Base-by-base conservation (phyloP, 2,113 vertebrate genomes). In the Chlamydotis undulata region DNA sequence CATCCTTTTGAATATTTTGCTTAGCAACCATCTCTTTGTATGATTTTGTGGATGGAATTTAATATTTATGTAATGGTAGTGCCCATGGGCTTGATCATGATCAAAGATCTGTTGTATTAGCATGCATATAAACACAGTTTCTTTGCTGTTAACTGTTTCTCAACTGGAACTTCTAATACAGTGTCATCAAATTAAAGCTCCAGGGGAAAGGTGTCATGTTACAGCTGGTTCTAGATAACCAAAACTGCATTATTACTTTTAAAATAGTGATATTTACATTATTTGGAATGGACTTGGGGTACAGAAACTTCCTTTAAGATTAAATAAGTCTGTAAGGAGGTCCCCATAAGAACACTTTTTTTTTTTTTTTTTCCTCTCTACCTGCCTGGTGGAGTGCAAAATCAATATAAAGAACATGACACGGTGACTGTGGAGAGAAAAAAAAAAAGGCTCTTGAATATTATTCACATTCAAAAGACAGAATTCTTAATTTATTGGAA, bases 271-370 rank as follows among this genome's bases (percentile, higher is more conserved):
- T 96, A 87, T 96, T 96, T 96, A 53, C 63, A 55, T 86, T 94
- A 57, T 91, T 80, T 89, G 83, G 45, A 93, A 96, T 89, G 94
- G 43, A 75, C 70, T 60, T 93, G 63, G 90, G 73, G 94, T 81
- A 74, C 68, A 87, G 47, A 59, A 96, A 94, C 83, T 90, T 97
- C n/a, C 77, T 90, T 91, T 82, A 97, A 95, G 69, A 57, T 89
- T 76, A 96, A 96, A 96, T 93, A 69, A 96, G 95, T n/a, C 53
- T 78, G 68, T 87, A 96, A 93, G 89, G n/a, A 87, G 75, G 75
- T 78, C 86, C 82, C 24, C 10, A 17, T 86, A 93, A 93, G 69
- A 97, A 77, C 15, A 75, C 85, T 43, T 22, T 26, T 91, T 92
- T 76, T 23, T 59, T 59, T 1, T 26, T 37, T 37, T 37, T 37